A percentile compares a stretch with the other conserved stretches of the same genome.
phyloP scores from a whole-genome alignment of 2,113 vertebrate species.

The Scomber colias region DNA sequence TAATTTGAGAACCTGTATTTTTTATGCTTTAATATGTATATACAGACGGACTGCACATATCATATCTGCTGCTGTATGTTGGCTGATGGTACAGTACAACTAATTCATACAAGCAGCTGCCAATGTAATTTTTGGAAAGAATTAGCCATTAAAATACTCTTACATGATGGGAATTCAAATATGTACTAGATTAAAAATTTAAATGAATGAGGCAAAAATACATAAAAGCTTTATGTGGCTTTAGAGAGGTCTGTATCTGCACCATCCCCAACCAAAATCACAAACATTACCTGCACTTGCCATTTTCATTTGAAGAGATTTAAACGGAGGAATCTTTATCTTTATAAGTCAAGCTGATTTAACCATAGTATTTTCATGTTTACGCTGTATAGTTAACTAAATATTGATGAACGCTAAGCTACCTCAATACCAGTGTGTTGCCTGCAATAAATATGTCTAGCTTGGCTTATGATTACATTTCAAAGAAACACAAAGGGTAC shows the following conservation, averaged over 20 bases:
- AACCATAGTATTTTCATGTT: conserved; percentile 59
- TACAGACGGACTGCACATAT: neutral
- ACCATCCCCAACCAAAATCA: too few relatives aligned
- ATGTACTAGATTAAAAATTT: too few relatives aligned
- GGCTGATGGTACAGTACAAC: neutral
- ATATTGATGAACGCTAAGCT: conserved; percentile 70
- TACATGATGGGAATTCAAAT: neutral
- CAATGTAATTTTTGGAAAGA: neutral
- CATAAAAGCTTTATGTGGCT: too few relatives aligned
- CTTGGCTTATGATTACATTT: conserved; percentile 76
- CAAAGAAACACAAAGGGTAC: conserved; percentile 65
- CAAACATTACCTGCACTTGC: neutral
- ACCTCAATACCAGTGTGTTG: conserved; percentile 42
- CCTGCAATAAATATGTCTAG: conserved; percentile 74
- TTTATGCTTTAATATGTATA: too few relatives aligned
- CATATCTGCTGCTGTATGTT: neutral
- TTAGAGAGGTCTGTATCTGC: too few relatives aligned
- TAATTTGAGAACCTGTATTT: too few relatives aligned
- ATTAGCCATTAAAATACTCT: too few relatives aligned
- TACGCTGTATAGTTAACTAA: conserved; percentile 54
- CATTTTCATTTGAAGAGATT: conserved; percentile 60
- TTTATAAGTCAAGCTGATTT: conserved; percentile 57
- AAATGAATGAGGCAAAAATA: too few relatives aligned
- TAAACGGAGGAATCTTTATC: conserved; percentile 36
- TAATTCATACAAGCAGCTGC: neutral